Base-by-base conservation (phyloP, 2,113 vertebrate genomes). In the Okapia johnstoni region DNA sequence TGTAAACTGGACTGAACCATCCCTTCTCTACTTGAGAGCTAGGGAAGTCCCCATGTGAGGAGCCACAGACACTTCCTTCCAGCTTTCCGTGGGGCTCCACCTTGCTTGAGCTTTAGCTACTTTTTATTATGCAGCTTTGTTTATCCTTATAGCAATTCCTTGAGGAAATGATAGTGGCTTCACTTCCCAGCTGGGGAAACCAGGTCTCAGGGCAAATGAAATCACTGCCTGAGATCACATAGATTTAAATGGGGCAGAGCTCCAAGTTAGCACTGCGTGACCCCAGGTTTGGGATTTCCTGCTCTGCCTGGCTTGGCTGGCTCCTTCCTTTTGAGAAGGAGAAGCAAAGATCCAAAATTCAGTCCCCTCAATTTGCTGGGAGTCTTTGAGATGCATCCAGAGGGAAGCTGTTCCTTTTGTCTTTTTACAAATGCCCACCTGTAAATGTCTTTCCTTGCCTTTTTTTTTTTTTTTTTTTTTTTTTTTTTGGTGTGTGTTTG, bases 261-360 rank as follows among this genome's bases (percentile, higher is more conserved):
- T 55, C 14, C 2, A 36, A 2, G 19, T 43, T 7, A 15, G 21
- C 40, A 17, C 7, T 26, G 1, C 0, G 8, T 5, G 30, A 26
- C 19, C 3, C 40, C 14, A 2, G 0, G 8, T 11, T 7, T n/a
- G 23, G 28, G 50, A 28, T 4, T 13, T 3, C 14, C 61, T 46
- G 21, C 33, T 30, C 4, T 14, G 46, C 40, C 40, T 66, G 30
- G 5, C 7, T n/a, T 60, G 26, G 4, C 19, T 52, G 5, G 6
- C 52, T 40, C 40, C 26, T 87, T 85, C 61, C 23, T 57, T 95
- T 81, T 46, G 73, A 79, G 43, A 83, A 88, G 81, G 76, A 87
- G 26, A 90, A 76, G 3, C 25, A 50, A 60, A 66, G 79, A 81
- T 17, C 54, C 30, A 3, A 48, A 7, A 6, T 40, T 43, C 57